phyloP scores from a whole-genome alignment of 2,113 vertebrate species.

The Rattus norvegicus region DNA sequence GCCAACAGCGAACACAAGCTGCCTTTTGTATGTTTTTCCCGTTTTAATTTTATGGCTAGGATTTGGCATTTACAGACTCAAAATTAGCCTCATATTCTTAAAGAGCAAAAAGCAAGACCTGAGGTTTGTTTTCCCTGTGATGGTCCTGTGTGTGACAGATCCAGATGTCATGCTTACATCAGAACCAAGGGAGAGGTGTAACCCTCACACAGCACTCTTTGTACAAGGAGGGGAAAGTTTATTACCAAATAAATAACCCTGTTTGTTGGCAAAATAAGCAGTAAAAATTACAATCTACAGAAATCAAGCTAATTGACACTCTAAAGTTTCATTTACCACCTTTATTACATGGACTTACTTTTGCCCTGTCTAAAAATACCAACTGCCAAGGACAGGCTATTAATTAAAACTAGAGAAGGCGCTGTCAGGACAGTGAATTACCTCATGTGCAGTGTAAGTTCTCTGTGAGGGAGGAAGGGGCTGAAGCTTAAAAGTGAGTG shows the following conservation, averaged over 20 bases:
- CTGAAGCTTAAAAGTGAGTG: constrained; percentile 11
- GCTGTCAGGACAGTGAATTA: constrained; percentile 53
- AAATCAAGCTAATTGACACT: constrained; percentile 69
- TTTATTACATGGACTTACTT: constrained; percentile 64
- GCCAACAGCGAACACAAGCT: not conserved
- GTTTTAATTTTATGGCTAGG: not conserved
- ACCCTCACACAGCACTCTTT: constrained; percentile 29
- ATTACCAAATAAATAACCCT: constrained; percentile 58
- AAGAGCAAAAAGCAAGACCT: constrained; percentile 18
- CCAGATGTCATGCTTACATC: not conserved
- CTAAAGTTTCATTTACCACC: constrained; percentile 62
- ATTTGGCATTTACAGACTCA: not conserved
- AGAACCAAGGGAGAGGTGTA: not conserved
- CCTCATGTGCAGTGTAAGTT: constrained; percentile 13
- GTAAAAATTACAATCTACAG: constrained; percentile 65
- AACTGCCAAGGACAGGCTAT: constrained; percentile 53
- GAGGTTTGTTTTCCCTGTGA: not conserved
- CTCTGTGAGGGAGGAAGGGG: constrained; percentile 6
- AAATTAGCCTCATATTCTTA: not conserved
- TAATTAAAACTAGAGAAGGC: constrained; percentile 40
- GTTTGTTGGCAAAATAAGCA: constrained; percentile 24
- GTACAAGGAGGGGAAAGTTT: constrained; percentile 48
- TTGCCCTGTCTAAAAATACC: constrained; percentile 54
- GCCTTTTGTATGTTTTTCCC: not conserved
- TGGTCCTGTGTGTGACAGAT: not conserved